Conservation (phyloP, 2,888 invertebrate genomes). For the Unio pictorum region DNA sequence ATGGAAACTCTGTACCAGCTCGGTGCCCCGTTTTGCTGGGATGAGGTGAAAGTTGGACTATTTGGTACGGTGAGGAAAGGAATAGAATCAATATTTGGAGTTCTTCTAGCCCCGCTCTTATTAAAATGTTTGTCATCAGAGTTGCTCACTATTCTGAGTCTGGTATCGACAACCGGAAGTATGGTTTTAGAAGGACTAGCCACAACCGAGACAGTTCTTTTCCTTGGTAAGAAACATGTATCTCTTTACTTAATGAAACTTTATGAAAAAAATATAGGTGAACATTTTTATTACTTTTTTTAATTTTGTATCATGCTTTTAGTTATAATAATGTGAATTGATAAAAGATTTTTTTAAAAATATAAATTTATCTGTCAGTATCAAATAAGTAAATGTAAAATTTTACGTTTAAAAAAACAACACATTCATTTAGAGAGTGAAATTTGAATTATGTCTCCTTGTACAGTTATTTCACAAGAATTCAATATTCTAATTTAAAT, state of each 20-base stretch:
- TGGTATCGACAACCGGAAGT: constrained; percentile 9
- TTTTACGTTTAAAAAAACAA: too few relatives aligned
- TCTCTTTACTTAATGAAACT: not conserved
- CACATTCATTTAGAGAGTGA: too few relatives aligned
- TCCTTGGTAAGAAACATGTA: constrained; percentile 23
- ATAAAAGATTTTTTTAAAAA: too few relatives aligned
- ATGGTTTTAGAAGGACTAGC: constrained; percentile 39
- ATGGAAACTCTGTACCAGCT: constrained; percentile 42
- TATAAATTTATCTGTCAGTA: not conserved
- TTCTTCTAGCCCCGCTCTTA: constrained; percentile 25
- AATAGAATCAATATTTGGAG: constrained; percentile 20
- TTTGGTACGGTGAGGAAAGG: constrained; percentile 20
- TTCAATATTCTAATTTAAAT: too few relatives aligned
- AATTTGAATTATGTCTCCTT: too few relatives aligned
- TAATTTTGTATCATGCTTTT: too few relatives aligned
- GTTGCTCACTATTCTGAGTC: constrained; percentile 25
- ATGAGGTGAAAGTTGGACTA: constrained; percentile 37
- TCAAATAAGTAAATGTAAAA: too few relatives aligned
- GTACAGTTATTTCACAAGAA: too few relatives aligned
- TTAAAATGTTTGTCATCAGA: constrained; percentile 34
- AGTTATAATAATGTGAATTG: too few relatives aligned
- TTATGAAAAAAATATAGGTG: too few relatives aligned
- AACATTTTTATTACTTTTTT: too few relatives aligned
- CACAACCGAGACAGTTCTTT: constrained; percentile 20
- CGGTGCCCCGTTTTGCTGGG: constrained; percentile 46